Percentiles rank a stretch among this genome's conserved stretches.
Conservation (phyloP, 2,888 invertebrate genomes). For the Halocaridina rubra region DNA sequence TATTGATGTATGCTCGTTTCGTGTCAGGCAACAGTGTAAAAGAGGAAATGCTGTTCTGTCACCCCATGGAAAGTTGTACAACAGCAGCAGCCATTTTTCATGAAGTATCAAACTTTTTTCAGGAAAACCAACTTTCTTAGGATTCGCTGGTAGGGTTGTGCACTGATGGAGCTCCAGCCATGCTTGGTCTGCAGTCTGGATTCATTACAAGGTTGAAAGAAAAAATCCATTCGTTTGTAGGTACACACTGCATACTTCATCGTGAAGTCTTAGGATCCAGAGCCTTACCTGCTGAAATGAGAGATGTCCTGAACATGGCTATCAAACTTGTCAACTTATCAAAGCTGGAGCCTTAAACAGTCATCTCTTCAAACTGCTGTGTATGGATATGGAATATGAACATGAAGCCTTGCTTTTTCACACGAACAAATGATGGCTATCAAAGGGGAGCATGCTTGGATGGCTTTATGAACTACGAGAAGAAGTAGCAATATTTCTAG, state of each 20-base stretch:
- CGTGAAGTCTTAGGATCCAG: too few relatives aligned
- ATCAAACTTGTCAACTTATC: too few relatives aligned
- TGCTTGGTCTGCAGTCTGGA: not conserved
- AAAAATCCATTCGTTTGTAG: too few relatives aligned
- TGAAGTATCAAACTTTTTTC: too few relatives aligned
- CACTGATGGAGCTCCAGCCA: not conserved
- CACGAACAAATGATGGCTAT: not conserved
- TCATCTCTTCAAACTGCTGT: too few relatives aligned
- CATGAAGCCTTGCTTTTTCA: not conserved
- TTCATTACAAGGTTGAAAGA: not conserved
- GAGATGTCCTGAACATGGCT: too few relatives aligned
- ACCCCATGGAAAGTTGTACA: conserved; percentile 14
- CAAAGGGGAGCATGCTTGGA: not conserved
- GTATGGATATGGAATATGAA: not conserved
- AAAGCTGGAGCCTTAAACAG: too few relatives aligned
- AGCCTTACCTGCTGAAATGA: too few relatives aligned
- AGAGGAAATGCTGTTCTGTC: not conserved
- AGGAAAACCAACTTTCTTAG: too few relatives aligned
- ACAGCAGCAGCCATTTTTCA: not conserved
- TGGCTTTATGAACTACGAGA: not conserved
- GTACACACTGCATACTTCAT: too few relatives aligned
- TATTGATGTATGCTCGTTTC: not conserved
- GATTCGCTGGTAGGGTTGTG: not conserved
- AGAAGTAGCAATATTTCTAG: not conserved
- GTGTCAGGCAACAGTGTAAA: not conserved